These are phyloP conservation scores for Zhuqinia jingwanae DNA, from an alignment of 2,888 invertebrate genomes.

Conservation along the genomic window DNA sequence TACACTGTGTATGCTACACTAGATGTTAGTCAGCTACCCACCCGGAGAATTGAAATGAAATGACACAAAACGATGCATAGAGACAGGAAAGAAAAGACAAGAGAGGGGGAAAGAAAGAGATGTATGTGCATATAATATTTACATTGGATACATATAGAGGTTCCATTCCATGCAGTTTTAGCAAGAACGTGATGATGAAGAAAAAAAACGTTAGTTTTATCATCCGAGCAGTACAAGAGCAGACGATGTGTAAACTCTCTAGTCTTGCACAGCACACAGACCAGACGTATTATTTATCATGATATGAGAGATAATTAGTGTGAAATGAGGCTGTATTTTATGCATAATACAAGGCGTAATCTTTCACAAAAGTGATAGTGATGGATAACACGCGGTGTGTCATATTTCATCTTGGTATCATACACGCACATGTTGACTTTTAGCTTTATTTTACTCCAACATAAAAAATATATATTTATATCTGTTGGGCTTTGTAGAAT, in stretches of 20 bases:
- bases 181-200: not conserved
- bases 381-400: not conserved
- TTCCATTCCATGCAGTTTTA: too few relatives aligned
- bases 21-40: constrained; percentile 5
- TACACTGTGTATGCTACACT: too few relatives aligned
- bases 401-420: not conserved
- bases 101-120: constrained; percentile 18
- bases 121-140: not conserved
- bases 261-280: not conserved
- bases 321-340: not conserved
- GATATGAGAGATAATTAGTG: not conserved
- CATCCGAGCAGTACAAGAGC: not conserved
- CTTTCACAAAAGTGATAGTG: not conserved
- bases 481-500: not conserved
- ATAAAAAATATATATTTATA: not conserved
- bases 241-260: not conserved
- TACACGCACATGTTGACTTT: not conserved
- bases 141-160: not conserved
- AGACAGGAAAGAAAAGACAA: constrained; percentile 20
- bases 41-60: not conserved
- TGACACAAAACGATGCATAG: constrained; percentile 19
- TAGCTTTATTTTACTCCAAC: not conserved
- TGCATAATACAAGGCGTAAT: not conserved
- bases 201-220: not conserved
- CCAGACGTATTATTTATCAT: not conserved